Evolutionary conservation across 2,888 invertebrate species (phyloP), one percentile per base, ranked within the genome.

Genomic region (Branchinecta sandiegonensis): DNA sequence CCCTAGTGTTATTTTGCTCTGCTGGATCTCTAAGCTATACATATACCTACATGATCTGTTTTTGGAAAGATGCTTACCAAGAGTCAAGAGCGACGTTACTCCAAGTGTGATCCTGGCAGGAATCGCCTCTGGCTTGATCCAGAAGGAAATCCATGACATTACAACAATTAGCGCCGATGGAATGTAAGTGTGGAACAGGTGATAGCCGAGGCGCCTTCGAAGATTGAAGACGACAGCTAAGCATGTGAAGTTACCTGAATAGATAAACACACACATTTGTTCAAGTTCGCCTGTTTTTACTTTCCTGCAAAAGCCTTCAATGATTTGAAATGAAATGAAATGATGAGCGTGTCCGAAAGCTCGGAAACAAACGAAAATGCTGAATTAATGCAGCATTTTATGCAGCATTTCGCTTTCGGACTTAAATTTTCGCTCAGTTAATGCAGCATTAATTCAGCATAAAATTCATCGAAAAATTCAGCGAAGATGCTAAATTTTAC

Each of bases 71-170:
- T 65, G 72, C 74, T 76, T 77, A 88, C 88, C 88, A 74, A 92
- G 80, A 67, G 92, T 93, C 63, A 93, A 82, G 68, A 93, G 79
- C 0, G 91, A 91, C 0, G 90, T 91, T 46, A 91, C 90, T 66
- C 92, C 92, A 17, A 93, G 79, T 0, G 92, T 92, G 70, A 93
- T 90, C 70, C 93, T 82, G 0, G 92, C 92, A 0, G 93, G 93
- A 73, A 90, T 90, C 8, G 93, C 92, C 78, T 92, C 92, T 0
- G 91, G 91, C 75, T 91, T 92, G 74, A 93, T 92, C 94, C 93
- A 94, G 80, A 94, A 94, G 0, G 93, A 92, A 73, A 94, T 92
- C 93, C 93, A 94, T 4, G 77, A 78, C 90, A 94, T 91, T 70
- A 93, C 91, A 65, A 93, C 93, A 76, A 93, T 93, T 72, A 93